Percentiles rank a stretch among this genome's conserved stretches.
phyloP scores from a whole-genome alignment of 2,797 vertebrate species.

The Smutsia temminckii region DNA sequence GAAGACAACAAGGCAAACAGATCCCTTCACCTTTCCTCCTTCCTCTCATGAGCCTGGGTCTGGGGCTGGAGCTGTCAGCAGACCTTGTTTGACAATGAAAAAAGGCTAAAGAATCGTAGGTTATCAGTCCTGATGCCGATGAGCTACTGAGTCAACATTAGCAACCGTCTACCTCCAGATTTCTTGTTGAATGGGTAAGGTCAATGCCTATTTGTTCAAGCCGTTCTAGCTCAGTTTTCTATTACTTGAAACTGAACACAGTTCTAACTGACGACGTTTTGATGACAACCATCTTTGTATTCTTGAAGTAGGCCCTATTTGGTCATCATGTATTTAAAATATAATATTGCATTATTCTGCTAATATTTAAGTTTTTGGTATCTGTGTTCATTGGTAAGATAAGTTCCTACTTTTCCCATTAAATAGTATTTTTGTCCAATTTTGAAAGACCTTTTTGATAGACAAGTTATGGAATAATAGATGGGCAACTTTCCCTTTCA shows the following conservation, averaged over 20 bases:
- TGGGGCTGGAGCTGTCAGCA: neutral
- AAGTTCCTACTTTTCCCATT: neutral
- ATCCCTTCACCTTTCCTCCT: neutral
- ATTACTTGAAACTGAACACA: neutral
- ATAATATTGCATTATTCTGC: neutral
- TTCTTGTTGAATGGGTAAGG: neutral
- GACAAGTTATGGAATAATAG: neutral
- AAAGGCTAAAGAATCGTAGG: neutral
- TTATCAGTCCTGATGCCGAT: neutral
- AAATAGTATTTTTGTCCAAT: neutral
- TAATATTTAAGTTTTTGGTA: slow-evolving; percentile 2
- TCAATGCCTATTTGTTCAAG: neutral
- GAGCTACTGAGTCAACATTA: neutral
- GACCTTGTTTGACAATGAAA: neutral
- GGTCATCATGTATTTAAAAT: neutral
- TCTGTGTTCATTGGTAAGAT: neutral
- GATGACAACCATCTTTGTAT: neutral
- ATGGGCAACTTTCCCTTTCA: neutral
- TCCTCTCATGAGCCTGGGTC: neutral
- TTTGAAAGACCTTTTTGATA: neutral
- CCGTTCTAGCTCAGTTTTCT: neutral
- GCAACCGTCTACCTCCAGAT: neutral
- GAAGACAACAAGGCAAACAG: neutral
- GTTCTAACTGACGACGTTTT: neutral
- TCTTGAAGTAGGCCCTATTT: neutral